These are phyloP conservation scores for Coranthus polyacanthus DNA, from an alignment of 2,797 vertebrate genomes.

Conservation along the genomic window DNA sequence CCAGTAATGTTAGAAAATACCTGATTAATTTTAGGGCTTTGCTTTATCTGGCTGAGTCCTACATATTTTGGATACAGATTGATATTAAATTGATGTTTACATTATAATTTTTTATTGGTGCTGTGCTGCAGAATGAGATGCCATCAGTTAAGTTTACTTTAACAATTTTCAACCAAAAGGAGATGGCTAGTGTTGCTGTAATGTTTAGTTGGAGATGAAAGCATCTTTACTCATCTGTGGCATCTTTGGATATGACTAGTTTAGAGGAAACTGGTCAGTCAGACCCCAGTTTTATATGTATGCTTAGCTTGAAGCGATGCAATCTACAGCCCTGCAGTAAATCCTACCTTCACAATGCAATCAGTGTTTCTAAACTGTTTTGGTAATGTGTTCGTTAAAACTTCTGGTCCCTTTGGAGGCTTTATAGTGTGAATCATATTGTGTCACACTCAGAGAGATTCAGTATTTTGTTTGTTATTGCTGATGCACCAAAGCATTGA, in stretches of 20 bases:
- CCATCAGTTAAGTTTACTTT: background rate
- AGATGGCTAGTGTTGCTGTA: background rate
- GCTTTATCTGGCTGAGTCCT: background rate
- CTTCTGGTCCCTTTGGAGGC: too few relatives aligned
- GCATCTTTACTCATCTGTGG: background rate
- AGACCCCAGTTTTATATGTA: background rate
- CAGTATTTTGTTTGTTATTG: too few relatives aligned
- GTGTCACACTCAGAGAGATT: too few relatives aligned
- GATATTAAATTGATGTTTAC: background rate
- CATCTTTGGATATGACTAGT: background rate
- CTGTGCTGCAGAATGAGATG: background rate
- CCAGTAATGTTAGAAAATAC: too few relatives aligned
- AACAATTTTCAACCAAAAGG: background rate
- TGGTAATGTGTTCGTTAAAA: too few relatives aligned
- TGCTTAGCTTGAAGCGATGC: background rate
- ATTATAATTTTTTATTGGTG: background rate
- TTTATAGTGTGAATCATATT: too few relatives aligned
- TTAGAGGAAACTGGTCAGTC: background rate
- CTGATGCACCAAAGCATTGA: too few relatives aligned
- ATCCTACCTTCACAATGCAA: too few relatives aligned
- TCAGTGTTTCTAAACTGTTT: too few relatives aligned
- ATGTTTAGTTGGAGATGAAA: background rate
- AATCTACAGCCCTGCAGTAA: too few relatives aligned
- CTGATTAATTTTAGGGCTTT: constrained; percentile 9
- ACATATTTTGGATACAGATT: background rate